A percentile compares a stretch with the other conserved stretches of the same genome.
These are phyloP conservation scores for Listronotus oregonensis DNA, from an alignment of 1,140 invertebrate species.

Conservation along the genomic window DNA sequence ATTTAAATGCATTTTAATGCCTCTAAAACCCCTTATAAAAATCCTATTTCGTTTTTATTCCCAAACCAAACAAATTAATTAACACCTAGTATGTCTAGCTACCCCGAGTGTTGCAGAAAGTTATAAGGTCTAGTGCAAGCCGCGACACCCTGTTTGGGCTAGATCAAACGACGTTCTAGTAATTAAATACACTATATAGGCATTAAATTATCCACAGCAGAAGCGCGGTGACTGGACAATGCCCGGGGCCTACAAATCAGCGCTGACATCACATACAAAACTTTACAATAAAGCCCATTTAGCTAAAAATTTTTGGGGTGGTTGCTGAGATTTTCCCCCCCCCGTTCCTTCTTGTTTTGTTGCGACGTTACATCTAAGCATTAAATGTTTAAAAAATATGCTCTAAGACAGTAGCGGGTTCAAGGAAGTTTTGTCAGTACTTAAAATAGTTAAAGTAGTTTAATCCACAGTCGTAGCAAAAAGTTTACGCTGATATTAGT, in stretches of 20 bases:
- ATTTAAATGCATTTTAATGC: too few relatives aligned
- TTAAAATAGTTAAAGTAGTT: too few relatives aligned
- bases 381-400: too few relatives aligned
- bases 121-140: constrained; percentile 45
- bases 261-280: constrained; percentile 55
- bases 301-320: constrained; percentile 52
- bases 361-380: not conserved
- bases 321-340: constrained; percentile 23
- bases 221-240: constrained; percentile 39
- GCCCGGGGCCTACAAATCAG: constrained; percentile 54
- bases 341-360: not conserved
- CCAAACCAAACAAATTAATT: not conserved
- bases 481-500: too few relatives aligned
- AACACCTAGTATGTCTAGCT: not conserved
- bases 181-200: constrained; percentile 56
- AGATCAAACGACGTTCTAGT: constrained; percentile 52
- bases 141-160: constrained; percentile 50
- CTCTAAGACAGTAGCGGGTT: too few relatives aligned
- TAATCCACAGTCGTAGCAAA: too few relatives aligned
- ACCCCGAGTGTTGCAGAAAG: not conserved
- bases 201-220: constrained; percentile 53
- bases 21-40: too few relatives aligned
- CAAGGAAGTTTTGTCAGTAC: too few relatives aligned
- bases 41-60: too few relatives aligned
- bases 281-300: constrained; percentile 55